Evolutionary conservation across 2,888 invertebrate species (phyloP).

Genomic region (Danaus chrysippus): DNA sequence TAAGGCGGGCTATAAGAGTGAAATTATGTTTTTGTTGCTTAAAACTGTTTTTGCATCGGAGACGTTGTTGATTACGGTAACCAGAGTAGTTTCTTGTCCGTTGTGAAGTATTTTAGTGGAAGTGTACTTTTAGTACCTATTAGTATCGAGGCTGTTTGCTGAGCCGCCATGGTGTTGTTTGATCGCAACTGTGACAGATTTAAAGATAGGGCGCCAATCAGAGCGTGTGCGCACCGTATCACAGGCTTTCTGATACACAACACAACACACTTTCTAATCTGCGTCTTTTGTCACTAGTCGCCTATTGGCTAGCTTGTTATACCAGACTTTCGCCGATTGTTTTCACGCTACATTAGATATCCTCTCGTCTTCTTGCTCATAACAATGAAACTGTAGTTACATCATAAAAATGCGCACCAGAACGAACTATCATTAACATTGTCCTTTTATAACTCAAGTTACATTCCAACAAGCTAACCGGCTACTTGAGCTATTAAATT

Average conservation of each 20-base stretch:
- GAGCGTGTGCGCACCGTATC: slow-evolving; percentile 72
- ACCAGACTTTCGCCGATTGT: slow-evolving; percentile 77
- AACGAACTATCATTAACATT: slow-evolving; percentile 27
- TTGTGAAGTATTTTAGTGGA: slow-evolving; percentile 20
- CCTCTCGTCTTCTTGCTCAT: slow-evolving; percentile 57
- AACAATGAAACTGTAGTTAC: slow-evolving; percentile 58
- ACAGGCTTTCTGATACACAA: slow-evolving; percentile 70
- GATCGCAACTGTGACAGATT: slow-evolving; percentile 61
- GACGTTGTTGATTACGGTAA: slow-evolving; percentile 22
- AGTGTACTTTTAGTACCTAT: slow-evolving; percentile 22
- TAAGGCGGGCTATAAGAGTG: slow-evolving; percentile 14
- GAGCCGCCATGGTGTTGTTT: slow-evolving; percentile 35
- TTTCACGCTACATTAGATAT: slow-evolving; percentile 73
- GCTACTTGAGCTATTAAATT: slow-evolving; percentile 31
- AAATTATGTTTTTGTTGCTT: slow-evolving; percentile 4
- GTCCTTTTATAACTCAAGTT: slow-evolving; percentile 29
- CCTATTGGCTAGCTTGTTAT: slow-evolving; percentile 71
- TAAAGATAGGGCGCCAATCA: slow-evolving; percentile 74
- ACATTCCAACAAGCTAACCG: slow-evolving; percentile 21
- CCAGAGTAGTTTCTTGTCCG: slow-evolving; percentile 26
- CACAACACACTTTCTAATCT: slow-evolving; percentile 77
- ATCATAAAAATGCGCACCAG: slow-evolving; percentile 42
- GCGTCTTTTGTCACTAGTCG: slow-evolving; percentile 72
- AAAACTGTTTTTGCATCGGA: slow-evolving; percentile 11
- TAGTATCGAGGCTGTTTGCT: slow-evolving; percentile 22